A percentile compares a stretch with the other conserved stretches of the same genome.
Evolutionary conservation across 2,113 vertebrate genomes (phyloP).

Genomic region (Cervus canadensis): DNA sequence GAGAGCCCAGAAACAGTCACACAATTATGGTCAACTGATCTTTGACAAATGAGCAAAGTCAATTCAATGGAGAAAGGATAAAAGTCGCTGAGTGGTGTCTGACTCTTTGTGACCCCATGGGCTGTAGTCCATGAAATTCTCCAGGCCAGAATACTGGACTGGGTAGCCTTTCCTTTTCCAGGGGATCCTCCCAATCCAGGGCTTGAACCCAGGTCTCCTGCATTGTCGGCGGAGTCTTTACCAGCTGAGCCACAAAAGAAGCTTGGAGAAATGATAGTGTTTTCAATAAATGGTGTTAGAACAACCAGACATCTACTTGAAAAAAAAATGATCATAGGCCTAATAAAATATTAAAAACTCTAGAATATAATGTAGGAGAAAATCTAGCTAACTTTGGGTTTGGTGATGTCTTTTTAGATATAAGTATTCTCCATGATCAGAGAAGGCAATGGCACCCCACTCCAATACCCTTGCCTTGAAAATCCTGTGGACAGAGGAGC

Average conservation of each 20-base stretch:
- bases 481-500: no score
- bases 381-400: not conserved
- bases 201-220: not conserved
- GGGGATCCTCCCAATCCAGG: not conserved
- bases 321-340: not conserved
- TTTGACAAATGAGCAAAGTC: not conserved
- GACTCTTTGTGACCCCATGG: not conserved
- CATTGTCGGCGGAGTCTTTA: not conserved
- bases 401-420: not conserved
- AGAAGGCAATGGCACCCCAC: no score
- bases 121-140: not conserved
- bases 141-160: not conserved
- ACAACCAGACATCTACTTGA: not conserved
- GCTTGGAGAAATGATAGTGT: not conserved
- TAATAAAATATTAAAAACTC: not conserved
- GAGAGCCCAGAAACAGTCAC: not conserved
- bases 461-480: no score
- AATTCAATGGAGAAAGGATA: not conserved
- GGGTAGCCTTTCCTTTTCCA: not conserved
- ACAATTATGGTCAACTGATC: not conserved
- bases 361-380: not conserved
- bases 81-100: fast-evolving
- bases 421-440: not conserved
- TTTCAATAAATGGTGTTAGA: not conserved
- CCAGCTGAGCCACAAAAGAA: not conserved